These are phyloP conservation scores for Periphyllus acericola DNA, from an alignment of 2,888 invertebrate species.

Conservation along the genomic window DNA sequence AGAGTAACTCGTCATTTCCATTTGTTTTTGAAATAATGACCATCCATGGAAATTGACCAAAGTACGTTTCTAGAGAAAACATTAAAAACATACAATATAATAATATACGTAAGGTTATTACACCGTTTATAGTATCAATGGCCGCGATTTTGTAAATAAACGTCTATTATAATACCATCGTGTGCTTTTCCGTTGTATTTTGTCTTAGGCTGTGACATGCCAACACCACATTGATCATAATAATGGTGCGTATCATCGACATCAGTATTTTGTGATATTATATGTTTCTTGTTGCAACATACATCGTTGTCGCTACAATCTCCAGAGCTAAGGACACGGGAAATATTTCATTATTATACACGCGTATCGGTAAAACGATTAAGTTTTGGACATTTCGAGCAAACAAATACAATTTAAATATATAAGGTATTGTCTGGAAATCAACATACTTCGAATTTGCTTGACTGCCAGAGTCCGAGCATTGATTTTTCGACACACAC, in stretches of 20 bases:
- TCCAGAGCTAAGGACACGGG: neutral
- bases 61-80: conserved; percentile 72
- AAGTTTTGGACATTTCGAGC: too few species aligned
- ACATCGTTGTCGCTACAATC: neutral
- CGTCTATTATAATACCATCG: neutral
- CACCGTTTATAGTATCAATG: neutral
- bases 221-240: neutral
- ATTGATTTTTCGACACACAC: neutral
- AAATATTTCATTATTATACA: neutral
- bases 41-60: conserved; percentile 87
- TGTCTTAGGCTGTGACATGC: neutral
- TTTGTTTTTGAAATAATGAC: neutral
- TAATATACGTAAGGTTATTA: neutral
- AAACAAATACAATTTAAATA: too few species aligned
- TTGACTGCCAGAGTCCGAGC: neutral
- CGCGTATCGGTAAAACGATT: too few species aligned
- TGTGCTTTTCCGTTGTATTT: neutral
- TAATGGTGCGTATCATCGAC: neutral
- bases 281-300: neutral
- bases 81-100: too few species aligned
- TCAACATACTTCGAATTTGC: too few species aligned
- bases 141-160: neutral
- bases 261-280: neutral
- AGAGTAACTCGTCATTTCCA: conserved; percentile 68
- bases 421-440: too few species aligned